Evolutionary conservation across 2,797 vertebrate genomes (phyloP).

Genomic region (Lates japonicus): DNA sequence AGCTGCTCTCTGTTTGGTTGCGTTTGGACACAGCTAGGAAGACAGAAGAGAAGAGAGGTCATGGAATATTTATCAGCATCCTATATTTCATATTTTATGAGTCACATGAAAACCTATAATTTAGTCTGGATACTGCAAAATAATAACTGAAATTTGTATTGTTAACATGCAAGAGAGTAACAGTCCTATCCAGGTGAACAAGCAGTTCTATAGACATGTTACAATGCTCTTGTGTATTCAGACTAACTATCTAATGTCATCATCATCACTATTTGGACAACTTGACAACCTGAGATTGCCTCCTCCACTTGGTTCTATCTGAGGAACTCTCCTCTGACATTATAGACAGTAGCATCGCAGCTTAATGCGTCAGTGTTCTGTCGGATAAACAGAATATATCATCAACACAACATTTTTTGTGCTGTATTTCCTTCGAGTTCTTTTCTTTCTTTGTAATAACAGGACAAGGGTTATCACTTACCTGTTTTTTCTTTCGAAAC

Average conservation of each 20-base stretch:
- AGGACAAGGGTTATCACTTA: constrained; percentile 55
- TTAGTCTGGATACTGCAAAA: neutral
- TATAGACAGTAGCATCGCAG: constrained; percentile 93
- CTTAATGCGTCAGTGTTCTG: constrained; percentile 91
- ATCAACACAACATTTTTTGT: no score
- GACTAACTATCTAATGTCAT: neutral
- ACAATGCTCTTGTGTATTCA: neutral
- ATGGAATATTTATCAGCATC: neutral
- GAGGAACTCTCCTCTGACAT: constrained; percentile 92
- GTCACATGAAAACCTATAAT: neutral
- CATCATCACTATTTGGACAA: neutral
- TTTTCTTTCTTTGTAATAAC: constrained; percentile 7
- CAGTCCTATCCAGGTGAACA: neutral
- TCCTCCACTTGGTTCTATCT: constrained; percentile 91
- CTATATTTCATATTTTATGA: neutral
- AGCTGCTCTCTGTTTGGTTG: constrained; percentile 88
- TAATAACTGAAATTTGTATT: neutral
- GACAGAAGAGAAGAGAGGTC: constrained; percentile 31
- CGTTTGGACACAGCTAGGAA: constrained; percentile 93
- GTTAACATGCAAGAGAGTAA: neutral
- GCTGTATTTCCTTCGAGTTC: neutral
- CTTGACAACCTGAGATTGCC: constrained; percentile 93
- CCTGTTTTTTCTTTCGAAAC: constrained; percentile 91
- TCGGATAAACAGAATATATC: constrained; percentile 36
- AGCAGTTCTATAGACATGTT: neutral